Conservation (phyloP, 1,140 invertebrate genomes). For the Aphelinus certus region DNA sequence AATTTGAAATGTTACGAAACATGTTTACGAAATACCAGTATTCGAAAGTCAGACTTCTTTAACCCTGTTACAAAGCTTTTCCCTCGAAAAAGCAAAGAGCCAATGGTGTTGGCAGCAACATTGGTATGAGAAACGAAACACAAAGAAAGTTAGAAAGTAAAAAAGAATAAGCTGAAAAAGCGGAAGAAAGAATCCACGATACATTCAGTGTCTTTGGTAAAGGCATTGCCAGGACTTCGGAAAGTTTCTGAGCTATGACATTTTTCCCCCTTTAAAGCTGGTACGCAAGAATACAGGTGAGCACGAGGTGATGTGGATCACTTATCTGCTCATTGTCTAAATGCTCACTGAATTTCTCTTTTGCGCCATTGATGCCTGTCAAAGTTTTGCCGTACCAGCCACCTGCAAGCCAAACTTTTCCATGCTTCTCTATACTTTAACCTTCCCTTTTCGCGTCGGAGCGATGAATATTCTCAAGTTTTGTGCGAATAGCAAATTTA, state of each 20-base stretch:
- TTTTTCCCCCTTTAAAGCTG: not conserved
- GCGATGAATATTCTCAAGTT: no score
- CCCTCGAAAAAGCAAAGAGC: no score
- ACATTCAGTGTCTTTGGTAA: not conserved
- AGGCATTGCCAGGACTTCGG: not conserved
- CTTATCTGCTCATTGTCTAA: conserved; percentile 24
- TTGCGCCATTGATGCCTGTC: not conserved
- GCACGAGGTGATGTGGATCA: not conserved
- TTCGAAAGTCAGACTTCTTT: no score
- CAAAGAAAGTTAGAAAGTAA: not conserved
- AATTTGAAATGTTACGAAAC: no score
- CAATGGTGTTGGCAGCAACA: no score
- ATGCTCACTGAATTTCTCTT: not conserved
- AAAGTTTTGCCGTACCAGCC: conserved; percentile 11
- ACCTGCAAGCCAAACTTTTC: not conserved
- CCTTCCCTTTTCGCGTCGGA: no score
- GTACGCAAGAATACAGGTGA: not conserved
- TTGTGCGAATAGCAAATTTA: no score
- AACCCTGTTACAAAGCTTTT: no score
- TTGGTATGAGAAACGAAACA: not conserved
- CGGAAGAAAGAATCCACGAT: conserved; percentile 6
- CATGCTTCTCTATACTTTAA: no score
- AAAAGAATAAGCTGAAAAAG: not conserved
- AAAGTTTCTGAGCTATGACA: not conserved
- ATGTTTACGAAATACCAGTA: no score